Evolutionary conservation across 1,140 invertebrate species (phyloP), one percentile per base, ranked within the genome.

Genomic region (Holotrichia oblita): DNA sequence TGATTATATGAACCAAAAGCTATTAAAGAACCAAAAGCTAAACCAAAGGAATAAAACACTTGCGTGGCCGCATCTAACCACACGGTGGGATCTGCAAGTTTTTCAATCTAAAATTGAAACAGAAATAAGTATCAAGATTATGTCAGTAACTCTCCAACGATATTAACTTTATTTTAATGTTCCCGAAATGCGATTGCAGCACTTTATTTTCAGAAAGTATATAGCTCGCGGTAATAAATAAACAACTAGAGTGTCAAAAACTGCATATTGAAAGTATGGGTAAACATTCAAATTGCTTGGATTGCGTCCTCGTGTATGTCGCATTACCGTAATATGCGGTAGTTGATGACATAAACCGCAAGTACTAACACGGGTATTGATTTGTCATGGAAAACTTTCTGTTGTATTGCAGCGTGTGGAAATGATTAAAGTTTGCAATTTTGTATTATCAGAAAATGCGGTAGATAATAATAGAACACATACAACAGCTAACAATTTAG

Each of bases 41-140:
- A 88, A 10, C 97, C 97, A 86, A 98, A 96, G 4, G 95, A 97
- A 87, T 98, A 98, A 88, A 98, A 98, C 14, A 98, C 97, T 90
- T 98, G 97, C 0, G 96, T 97, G 7, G 96, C 96, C 4, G 97
- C 97, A 85, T 97, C 96, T 82, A 97, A 88, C 97, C 97, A 98
- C 0, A 97, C 95, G 69, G 90, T 94, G 0, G 94, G 93, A 82
- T 95, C 91, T 48, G 93, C 85, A 40, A 97, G 88, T 85, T 94
- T 96, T 80, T 94, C 93, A 81, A 96, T 90, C 93, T 94, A 85
- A 64, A 82, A 4, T n/a, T 6, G 2, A 76, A 76, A 76, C 6
- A 69, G n/a, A 48, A 48, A 14, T 48, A 48, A 17, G 44, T 4
- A 34, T 34, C 27, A 48, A 48, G n/a, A 48, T 14, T 1, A 48